Evolutionary conservation across 2,888 invertebrate species (phyloP).

Genomic region (Serripes groenlandicus): DNA sequence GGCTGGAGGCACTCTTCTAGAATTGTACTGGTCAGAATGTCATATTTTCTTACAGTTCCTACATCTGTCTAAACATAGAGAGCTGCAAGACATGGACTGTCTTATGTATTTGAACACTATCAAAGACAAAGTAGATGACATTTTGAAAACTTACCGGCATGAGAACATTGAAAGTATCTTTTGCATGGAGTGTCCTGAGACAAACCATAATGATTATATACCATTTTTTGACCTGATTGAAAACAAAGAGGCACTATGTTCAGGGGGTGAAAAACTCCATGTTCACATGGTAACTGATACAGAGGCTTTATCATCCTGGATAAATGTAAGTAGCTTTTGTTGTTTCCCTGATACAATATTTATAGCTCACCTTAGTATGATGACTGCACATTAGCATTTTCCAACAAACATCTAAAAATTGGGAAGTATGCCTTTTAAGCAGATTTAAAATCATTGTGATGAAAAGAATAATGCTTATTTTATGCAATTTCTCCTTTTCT

Average conservation of each 20-base stretch:
- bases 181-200: neutral
- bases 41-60: neutral
- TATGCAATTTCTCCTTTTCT: too few species aligned
- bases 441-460: too few species aligned
- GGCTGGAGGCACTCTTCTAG: neutral
- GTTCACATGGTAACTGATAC: neutral
- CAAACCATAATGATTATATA: neutral
- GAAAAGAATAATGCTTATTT: too few species aligned
- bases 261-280: neutral
- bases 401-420: too few species aligned
- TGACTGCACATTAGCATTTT: too few species aligned
- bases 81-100: neutral
- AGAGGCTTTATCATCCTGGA: neutral
- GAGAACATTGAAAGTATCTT: neutral
- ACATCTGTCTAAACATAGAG: neutral
- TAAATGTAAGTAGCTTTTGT: neutral
- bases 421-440: too few species aligned
- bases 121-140: neutral
- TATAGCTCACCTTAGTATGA: too few species aligned
- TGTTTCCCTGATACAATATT: too few species aligned
- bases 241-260: neutral
- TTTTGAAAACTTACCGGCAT: neutral
- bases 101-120: neutral
- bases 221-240: neutral
- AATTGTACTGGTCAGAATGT: conserved; percentile 3